Evolutionary conservation across 2,797 vertebrate genomes (phyloP).

Genomic region (Loriculus beryllinus): DNA sequence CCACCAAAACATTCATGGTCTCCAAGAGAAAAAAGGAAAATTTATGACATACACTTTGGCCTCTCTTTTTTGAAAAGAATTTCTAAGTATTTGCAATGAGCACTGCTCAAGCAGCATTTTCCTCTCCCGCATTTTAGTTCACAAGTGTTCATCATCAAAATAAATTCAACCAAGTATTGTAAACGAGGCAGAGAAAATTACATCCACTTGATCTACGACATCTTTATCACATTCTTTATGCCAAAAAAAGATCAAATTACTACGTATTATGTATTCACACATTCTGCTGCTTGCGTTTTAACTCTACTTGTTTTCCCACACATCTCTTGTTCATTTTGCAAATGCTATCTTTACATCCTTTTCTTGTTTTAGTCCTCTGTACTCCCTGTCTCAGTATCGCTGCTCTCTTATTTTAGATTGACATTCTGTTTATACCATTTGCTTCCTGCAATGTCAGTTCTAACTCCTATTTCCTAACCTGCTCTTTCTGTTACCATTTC

Average conservation of each 20-base stretch:
- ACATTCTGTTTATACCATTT: background rate
- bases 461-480: background rate
- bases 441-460: background rate
- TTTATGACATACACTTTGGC: background rate
- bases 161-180: background rate
- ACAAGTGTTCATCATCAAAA: conserved; percentile 1
- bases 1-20: background rate
- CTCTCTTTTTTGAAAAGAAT: background rate
- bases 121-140: background rate
- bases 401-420: background rate
- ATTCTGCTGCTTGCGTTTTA: conserved; percentile 41
- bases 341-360: background rate
- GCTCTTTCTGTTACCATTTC: background rate
- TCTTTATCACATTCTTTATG: conserved; percentile 24
- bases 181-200: conserved; percentile 25
- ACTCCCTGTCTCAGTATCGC: background rate
- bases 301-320: conserved; percentile 45
- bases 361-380: background rate
- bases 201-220: conserved; percentile 10
- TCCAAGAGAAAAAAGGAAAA: background rate
- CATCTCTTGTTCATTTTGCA: conserved; percentile 37
- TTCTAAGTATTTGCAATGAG: background rate
- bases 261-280: conserved; percentile 43
- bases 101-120: background rate
- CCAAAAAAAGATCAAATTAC: conserved; percentile 25